Evolutionary conservation across 2,113 vertebrate genomes (phyloP).

Genomic region (Poeciliopsis turrubarensis): DNA sequence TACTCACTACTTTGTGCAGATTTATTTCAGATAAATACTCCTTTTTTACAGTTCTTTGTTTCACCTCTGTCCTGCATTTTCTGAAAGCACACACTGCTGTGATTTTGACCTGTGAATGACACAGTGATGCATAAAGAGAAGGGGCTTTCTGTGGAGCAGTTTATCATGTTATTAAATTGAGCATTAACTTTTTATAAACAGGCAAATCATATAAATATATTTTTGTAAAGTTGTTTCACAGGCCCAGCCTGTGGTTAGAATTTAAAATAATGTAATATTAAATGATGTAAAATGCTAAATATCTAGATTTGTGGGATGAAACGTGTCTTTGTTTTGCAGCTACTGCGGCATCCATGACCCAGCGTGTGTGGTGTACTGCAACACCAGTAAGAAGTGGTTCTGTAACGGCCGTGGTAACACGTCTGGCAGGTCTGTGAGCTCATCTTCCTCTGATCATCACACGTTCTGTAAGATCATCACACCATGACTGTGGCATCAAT

Average conservation of each 20-base stretch:
- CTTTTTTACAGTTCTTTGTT: too few species aligned
- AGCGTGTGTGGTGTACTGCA: slow-evolving; percentile 98
- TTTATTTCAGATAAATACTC: too few species aligned
- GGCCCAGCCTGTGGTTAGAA: neutral
- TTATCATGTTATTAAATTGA: neutral
- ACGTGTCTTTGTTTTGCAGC: slow-evolving; percentile 67
- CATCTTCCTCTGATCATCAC: neutral
- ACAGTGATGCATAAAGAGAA: too few species aligned
- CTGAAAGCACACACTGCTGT: too few species aligned
- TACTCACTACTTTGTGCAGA: too few species aligned
- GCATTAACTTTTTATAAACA: neutral
- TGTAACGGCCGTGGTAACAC: slow-evolving; percentile 98
- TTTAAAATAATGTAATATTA: neutral
- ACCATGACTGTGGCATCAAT: neutral
- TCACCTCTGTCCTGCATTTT: too few species aligned
- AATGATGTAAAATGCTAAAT: neutral
- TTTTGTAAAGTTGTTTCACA: neutral
- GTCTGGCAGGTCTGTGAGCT: slow-evolving; percentile 88
- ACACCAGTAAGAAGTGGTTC: slow-evolving; percentile 99
- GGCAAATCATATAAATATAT: neutral
- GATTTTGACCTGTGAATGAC: too few species aligned
- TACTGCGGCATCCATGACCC: slow-evolving; percentile 99
- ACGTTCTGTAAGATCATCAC: neutral
- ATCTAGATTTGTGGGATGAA: neutral
- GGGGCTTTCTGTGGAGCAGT: neutral